phyloP scores from a whole-genome alignment of 2,888 invertebrate genomes.

The Acleris laterana region DNA sequence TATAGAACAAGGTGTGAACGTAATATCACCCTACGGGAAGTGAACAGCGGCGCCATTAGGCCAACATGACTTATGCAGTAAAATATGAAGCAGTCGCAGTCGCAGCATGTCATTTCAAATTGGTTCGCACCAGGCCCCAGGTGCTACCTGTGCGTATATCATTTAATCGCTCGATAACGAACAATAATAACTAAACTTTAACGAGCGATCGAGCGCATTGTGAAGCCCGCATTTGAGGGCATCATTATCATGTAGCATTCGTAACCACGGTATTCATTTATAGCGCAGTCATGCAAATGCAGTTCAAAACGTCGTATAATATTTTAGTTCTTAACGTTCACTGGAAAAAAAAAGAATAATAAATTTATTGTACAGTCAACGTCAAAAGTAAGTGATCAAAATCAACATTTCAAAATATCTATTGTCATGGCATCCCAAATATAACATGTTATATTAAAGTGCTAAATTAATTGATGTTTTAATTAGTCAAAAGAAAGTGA shows the following conservation, averaged over 20 bases:
- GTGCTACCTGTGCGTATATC: conserved; percentile 47
- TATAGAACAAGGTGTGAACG: not conserved
- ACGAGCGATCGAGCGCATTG: conserved; percentile 19
- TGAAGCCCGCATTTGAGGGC: conserved; percentile 59
- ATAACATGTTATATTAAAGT: no score
- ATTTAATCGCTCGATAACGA: conserved; percentile 22
- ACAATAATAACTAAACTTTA: conserved; percentile 21
- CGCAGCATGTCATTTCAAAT: conserved; percentile 63
- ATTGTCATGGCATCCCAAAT: no score
- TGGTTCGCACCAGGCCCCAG: conserved; percentile 52
- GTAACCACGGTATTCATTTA: conserved; percentile 38
- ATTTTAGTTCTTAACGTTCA: no score
- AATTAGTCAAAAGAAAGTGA: no score
- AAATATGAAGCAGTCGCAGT: conserved; percentile 63
- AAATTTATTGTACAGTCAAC: no score
- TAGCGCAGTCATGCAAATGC: not conserved
- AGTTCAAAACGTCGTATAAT: not conserved
- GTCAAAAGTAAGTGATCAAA: no score
- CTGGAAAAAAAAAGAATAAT: not conserved
- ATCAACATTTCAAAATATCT: no score
- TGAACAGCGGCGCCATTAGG: conserved; percentile 46
- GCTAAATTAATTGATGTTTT: no score
- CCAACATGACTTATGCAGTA: conserved; percentile 47
- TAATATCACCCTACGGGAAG: not conserved
- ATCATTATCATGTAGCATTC: conserved; percentile 64